Evolutionary conservation across 2,888 invertebrate genomes (phyloP).

Genomic region (Eristalis arbustorum): DNA sequence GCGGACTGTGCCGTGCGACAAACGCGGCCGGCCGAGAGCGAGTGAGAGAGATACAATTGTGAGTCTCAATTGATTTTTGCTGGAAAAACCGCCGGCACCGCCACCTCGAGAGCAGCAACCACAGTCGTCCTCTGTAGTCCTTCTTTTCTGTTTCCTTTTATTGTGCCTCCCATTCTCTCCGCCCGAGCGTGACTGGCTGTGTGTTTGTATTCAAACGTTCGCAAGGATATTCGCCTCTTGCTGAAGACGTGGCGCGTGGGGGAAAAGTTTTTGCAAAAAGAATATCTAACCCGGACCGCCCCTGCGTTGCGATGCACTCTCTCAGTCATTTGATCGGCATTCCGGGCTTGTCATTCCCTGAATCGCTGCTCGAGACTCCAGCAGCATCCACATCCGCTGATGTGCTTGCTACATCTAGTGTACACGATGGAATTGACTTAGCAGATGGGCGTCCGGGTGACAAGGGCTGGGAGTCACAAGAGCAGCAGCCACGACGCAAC

Average conservation of each 20-base stretch:
- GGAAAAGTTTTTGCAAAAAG: neutral
- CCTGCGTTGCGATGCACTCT: slow-evolving; percentile 43
- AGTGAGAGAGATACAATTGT: slow-evolving; percentile 20
- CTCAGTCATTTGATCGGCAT: slow-evolving; percentile 53
- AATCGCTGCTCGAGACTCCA: slow-evolving; percentile 8
- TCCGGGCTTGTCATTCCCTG: slow-evolving; percentile 27
- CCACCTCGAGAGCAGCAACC: neutral
- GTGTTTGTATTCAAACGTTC: neutral
- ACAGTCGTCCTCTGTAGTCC: neutral
- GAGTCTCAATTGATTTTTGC: slow-evolving; percentile 67
- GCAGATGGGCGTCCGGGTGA: slow-evolving; percentile 26
- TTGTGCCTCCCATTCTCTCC: neutral
- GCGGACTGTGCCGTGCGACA: slow-evolving; percentile 28
- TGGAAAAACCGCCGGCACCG: slow-evolving; percentile 26
- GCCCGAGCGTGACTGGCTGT: neutral
- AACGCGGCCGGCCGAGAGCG: neutral
- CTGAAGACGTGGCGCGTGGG: neutral
- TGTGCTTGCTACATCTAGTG: slow-evolving; percentile 28
- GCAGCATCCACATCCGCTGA: neutral
- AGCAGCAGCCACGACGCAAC: slow-evolving; percentile 22
- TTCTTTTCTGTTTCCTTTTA: neutral
- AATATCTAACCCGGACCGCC: neutral
- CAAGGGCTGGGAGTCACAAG: neutral
- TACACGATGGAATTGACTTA: slow-evolving; percentile 53
- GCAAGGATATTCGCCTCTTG: slow-evolving; percentile 24